Conservation (phyloP, 2,797 vertebrate species). For the Schizopygopsis malacanthus region DNA sequence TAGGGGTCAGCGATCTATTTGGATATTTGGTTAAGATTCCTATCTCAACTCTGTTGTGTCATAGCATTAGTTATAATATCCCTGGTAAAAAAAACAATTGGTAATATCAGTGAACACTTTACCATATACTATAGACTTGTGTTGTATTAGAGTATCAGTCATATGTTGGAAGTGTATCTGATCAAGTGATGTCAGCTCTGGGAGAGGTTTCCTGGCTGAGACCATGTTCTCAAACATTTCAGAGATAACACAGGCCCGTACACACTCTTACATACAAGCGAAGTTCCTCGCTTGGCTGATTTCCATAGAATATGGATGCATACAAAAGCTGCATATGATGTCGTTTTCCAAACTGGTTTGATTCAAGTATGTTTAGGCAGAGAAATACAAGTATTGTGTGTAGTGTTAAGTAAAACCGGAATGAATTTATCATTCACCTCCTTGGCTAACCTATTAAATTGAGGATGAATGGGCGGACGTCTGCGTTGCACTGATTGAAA, state of each 20-base stretch:
- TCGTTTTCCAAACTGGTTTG: neutral
- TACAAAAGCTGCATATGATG: neutral
- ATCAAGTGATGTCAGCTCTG: conserved; percentile 76
- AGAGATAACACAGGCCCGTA: conserved; percentile 49
- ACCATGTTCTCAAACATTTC: conserved; percentile 43
- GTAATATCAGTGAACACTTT: neutral
- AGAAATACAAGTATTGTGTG: neutral
- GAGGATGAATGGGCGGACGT: conserved; percentile 9
- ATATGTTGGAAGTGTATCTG: conserved; percentile 72
- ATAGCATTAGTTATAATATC: no score
- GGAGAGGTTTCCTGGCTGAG: conserved; percentile 72
- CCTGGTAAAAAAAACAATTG: neutral
- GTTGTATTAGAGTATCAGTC: conserved; percentile 51
- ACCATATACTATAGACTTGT: neutral
- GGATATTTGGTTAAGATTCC: no score
- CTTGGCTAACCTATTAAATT: conserved; percentile 29
- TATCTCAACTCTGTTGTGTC: no score
- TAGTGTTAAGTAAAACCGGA: neutral
- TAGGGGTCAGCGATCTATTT: no score
- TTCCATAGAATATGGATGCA: conserved; percentile 29
- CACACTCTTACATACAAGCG: conserved; percentile 27
- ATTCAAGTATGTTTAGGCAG: neutral
- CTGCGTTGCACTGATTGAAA: conserved; percentile 17
- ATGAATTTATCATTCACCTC: conserved; percentile 1
- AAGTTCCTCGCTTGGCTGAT: conserved; percentile 26